A percentile compares a stretch with the other conserved stretches of the same genome.
Conservation (phyloP, 2,113 vertebrate genomes). For the Gambusia holbrooki region DNA sequence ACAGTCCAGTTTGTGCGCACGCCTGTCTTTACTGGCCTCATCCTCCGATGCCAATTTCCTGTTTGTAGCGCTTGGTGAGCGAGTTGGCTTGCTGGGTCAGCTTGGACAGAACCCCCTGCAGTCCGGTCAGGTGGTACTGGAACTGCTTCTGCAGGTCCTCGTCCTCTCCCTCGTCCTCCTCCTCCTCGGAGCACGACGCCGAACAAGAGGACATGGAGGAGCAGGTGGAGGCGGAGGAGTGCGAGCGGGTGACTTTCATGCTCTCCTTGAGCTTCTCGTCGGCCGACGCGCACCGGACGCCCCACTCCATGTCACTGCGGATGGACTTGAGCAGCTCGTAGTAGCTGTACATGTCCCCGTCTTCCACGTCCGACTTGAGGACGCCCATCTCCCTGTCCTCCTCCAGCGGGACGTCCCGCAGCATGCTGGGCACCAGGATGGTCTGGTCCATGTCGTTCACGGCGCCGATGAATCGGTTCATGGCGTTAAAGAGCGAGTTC, state of each 20-base stretch:
- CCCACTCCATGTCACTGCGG: constrained; percentile 95
- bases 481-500: constrained; percentile 94
- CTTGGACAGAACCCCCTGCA: constrained; percentile 92
- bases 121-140: constrained; percentile 92
- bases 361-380: constrained; percentile 65
- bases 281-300: constrained; percentile 80
- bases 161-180: constrained; percentile 83
- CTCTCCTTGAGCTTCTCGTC: constrained; percentile 85
- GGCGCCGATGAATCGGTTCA: constrained; percentile 95
- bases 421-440: constrained; percentile 94
- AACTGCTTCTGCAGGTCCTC: constrained; percentile 93
- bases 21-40: constrained; percentile 84
- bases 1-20: not conserved
- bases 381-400: constrained; percentile 72
- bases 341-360: constrained; percentile 95
- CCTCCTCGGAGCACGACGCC: constrained; percentile 29
- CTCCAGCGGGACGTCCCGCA: constrained; percentile 92
- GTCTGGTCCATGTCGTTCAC: constrained; percentile 99
- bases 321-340: constrained; percentile 96
- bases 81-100: constrained; percentile 92
- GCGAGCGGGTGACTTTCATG: constrained; percentile 76
- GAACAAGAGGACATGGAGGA: constrained; percentile 25
- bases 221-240: constrained; percentile 51
- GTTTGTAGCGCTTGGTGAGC: constrained; percentile 94
- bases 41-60: constrained; percentile 91